Percentiles rank a stretch among this genome's conserved stretches.
phyloP scores from a whole-genome alignment of 1,140 invertebrate genomes.

The Nasonia longicornis region DNA sequence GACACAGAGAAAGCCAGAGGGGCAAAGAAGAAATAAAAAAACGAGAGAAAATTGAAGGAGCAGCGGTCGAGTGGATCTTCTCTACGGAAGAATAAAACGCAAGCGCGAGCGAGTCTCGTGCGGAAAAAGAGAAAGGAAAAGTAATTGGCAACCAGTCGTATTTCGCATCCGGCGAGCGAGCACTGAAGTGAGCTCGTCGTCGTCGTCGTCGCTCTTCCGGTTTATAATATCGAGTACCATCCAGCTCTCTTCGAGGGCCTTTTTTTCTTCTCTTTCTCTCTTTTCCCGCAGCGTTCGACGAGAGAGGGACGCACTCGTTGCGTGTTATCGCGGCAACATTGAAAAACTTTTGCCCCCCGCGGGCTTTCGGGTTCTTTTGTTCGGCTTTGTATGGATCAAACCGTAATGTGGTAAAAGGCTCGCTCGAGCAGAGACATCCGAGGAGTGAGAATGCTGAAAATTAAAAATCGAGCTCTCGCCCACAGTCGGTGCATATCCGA shows the following conservation, averaged over 20 bases:
- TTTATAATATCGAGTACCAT: conserved; percentile 29
- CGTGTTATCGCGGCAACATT: conserved; percentile 7
- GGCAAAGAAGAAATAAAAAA: background rate
- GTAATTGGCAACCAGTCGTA: conserved; percentile 17
- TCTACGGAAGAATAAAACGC: background rate
- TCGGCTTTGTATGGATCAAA: background rate
- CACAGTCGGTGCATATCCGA: background rate
- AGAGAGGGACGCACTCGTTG: background rate
- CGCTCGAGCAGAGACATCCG: too few relatives aligned
- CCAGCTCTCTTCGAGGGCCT: background rate
- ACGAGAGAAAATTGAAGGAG: conserved; percentile 43
- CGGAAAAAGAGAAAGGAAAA: conserved; percentile 21
- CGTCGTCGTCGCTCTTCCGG: background rate
- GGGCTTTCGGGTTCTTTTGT: background rate
- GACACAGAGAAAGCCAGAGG: background rate
- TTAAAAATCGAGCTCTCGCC: background rate
- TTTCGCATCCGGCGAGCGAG: background rate
- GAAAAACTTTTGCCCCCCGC: background rate
- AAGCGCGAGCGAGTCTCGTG: background rate
- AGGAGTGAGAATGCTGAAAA: too few relatives aligned
- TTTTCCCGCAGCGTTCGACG: background rate
- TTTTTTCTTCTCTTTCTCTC: background rate
- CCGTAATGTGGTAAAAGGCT: too few relatives aligned
- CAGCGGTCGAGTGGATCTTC: conserved; percentile 28
- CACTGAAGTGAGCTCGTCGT: background rate